A percentile compares a stretch with the other conserved stretches of the same genome.
Conservation (phyloP, 2,113 vertebrate species). For the Natator depressus region DNA sequence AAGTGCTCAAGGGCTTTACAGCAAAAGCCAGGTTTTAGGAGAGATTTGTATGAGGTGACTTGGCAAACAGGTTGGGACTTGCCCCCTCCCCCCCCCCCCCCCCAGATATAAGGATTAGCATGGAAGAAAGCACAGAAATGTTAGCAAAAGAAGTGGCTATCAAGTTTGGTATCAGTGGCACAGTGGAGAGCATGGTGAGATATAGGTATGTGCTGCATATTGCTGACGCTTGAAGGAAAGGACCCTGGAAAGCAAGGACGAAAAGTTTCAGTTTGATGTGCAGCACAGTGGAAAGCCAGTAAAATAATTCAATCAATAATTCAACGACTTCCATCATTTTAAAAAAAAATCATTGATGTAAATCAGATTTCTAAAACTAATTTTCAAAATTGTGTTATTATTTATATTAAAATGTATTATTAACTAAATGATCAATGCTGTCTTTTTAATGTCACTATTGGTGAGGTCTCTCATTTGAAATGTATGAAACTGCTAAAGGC, state of each 20-base stretch:
- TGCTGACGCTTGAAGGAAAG: not conserved
- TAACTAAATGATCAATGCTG: not conserved
- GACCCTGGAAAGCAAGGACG: not conserved
- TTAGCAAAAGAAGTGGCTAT: not conserved
- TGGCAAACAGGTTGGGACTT: not conserved
- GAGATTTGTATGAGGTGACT: constrained; percentile 6
- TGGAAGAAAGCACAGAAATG: not conserved
- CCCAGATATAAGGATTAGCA: constrained; percentile 2
- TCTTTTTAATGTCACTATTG: constrained; percentile 1
- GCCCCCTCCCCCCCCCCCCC: not conserved
- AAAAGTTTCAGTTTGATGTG: not conserved
- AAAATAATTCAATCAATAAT: not conserved
- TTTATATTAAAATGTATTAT: not conserved
- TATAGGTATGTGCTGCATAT: not conserved
- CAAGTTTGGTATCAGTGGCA: not conserved
- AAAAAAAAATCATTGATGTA: not conserved
- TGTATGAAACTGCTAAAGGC: not conserved
- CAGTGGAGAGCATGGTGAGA: not conserved
- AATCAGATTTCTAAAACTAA: not conserved
- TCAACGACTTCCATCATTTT: not conserved
- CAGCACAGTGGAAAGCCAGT: not conserved
- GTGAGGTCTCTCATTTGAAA: fast-evolving
- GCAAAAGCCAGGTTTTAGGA: constrained; percentile 24
- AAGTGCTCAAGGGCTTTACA: not conserved
- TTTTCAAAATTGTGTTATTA: not conserved